Evolutionary conservation across 2,888 invertebrate genomes (phyloP).

Genomic region (Heteromyza rotundicornis): DNA sequence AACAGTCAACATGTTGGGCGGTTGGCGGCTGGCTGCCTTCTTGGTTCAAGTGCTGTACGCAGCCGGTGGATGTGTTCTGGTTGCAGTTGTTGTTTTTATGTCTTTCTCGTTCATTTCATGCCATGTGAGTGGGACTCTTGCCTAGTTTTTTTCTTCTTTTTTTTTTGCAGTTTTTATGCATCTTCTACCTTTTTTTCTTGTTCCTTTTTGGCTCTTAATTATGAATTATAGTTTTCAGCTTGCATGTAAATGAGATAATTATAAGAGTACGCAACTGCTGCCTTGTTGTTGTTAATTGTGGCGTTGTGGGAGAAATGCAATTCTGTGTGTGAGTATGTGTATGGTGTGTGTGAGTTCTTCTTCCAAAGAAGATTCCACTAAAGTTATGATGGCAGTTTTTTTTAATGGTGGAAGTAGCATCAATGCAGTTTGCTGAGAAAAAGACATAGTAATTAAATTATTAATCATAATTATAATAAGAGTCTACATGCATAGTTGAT

Average conservation of each 20-base stretch:
- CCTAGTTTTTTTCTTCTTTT: constrained; percentile 12
- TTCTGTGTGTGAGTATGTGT: too few species aligned
- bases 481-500: too few species aligned
- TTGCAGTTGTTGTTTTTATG: constrained; percentile 6
- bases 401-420: too few species aligned
- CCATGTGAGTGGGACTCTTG: constrained; percentile 21
- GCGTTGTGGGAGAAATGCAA: too few species aligned
- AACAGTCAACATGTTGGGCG: constrained; percentile 44
- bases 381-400: too few species aligned
- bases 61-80: constrained; percentile 9
- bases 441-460: too few species aligned
- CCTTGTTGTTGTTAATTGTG: neutral
- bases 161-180: constrained; percentile 21
- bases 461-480: too few species aligned
- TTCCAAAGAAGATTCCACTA: too few species aligned
- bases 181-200: constrained; percentile 10
- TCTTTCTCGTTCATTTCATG: constrained; percentile 37
- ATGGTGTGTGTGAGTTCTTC: too few species aligned
- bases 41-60: constrained; percentile 12
- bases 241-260: constrained; percentile 59
- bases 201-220: constrained; percentile 48
- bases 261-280: constrained; percentile 28
- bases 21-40: constrained; percentile 29
- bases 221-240: constrained; percentile 53
- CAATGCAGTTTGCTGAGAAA: too few species aligned